These are phyloP conservation scores for Falcaria lacertinaria DNA, from an alignment of 2,888 invertebrate species.

Conservation along the genomic window DNA sequence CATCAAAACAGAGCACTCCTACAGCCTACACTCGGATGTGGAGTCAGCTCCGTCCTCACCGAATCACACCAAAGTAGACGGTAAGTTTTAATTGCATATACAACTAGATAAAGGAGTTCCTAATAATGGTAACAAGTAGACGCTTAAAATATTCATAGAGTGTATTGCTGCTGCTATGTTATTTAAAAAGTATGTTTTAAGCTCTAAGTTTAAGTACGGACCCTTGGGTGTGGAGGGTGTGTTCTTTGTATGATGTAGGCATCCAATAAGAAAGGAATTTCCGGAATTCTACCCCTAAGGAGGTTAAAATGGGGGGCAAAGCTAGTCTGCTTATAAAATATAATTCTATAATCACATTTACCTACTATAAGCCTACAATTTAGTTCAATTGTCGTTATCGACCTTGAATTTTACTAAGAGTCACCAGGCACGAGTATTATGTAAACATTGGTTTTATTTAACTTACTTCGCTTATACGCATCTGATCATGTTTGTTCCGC, in stretches of 20 bases:
- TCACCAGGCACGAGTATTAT: background rate
- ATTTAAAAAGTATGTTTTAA: too few relatives aligned
- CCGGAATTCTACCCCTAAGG: too few relatives aligned
- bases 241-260: too few relatives aligned
- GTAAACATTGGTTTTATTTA: constrained; percentile 1
- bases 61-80: constrained; percentile 85
- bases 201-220: too few relatives aligned
- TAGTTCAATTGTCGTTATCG: background rate
- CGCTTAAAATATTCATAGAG: too few relatives aligned
- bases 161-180: too few relatives aligned
- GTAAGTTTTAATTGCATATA: constrained; percentile 56
- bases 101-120: too few relatives aligned
- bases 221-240: too few relatives aligned
- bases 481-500: background rate
- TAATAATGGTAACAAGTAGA: too few relatives aligned
- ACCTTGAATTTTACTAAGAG: background rate
- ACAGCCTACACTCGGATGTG: constrained; percentile 88
- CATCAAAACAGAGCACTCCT: constrained; percentile 96
- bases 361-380: background rate
- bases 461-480: background rate
- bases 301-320: too few relatives aligned
- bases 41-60: constrained; percentile 86
- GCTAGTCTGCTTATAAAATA: too few relatives aligned
- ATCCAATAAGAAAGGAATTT: too few relatives aligned
- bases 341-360: background rate